These are phyloP conservation scores for Anhinga anhinga DNA, from an alignment of 2,113 vertebrate genomes.

Conservation along the genomic window DNA sequence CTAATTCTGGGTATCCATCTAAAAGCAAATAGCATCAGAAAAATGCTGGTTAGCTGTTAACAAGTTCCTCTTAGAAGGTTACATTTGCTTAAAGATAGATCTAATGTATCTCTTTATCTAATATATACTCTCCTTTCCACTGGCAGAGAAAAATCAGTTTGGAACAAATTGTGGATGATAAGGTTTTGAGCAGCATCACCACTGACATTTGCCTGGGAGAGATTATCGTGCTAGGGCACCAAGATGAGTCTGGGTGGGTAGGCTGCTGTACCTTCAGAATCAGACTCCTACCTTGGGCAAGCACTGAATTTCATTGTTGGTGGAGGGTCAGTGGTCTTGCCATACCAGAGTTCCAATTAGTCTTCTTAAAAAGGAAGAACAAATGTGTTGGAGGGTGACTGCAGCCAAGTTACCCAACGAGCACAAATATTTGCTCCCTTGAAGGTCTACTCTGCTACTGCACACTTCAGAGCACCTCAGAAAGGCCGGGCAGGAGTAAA, in stretches of 20 bases:
- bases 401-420: not conserved
- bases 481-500: not conserved
- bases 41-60: not conserved
- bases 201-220: not conserved
- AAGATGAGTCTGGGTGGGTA: not conserved
- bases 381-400: not conserved
- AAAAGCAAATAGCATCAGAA: not conserved
- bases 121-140: not conserved
- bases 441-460: not conserved
- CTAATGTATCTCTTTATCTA: not conserved
- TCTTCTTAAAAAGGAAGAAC: not conserved
- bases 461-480: not conserved
- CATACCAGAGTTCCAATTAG: not conserved
- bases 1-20: slow-evolving; percentile 13
- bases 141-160: not conserved
- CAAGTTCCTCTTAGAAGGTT: not conserved
- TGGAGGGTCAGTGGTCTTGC: not conserved
- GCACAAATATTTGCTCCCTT: not conserved
- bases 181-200: not conserved
- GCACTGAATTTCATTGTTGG: not conserved
- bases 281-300: not conserved
- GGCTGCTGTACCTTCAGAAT: not conserved
- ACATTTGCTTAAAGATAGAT: not conserved
- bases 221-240: rapidly evolving
- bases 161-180: not conserved